Percentiles rank a stretch among this genome's conserved stretches.
These are phyloP conservation scores for Masnerella sp. DNA, from an alignment of 2,888 invertebrate genomes.

Conservation along the genomic window DNA sequence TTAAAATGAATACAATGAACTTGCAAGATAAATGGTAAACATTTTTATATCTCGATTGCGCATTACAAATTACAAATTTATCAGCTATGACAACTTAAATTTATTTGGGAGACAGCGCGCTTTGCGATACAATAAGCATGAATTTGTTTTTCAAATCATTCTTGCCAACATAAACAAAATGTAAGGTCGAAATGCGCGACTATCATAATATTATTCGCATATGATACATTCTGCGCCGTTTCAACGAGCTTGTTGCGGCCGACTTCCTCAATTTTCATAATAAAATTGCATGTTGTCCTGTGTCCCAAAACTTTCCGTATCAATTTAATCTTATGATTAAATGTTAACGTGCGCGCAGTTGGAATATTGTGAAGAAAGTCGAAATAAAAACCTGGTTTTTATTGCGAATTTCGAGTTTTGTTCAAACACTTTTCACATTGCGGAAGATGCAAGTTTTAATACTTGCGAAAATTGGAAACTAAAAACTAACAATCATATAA, in stretches of 20 bases:
- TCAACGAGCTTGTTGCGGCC: conserved; percentile 13
- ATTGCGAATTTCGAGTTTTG: too few species aligned
- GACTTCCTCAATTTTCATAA: conserved; percentile 31
- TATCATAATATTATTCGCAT: conserved; percentile 23
- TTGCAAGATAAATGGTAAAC: too few species aligned
- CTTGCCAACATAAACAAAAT: conserved; percentile 1
- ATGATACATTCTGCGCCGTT: conserved; percentile 22
- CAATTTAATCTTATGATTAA: conserved; percentile 13
- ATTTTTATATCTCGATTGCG: neutral
- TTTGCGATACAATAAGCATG: neutral
- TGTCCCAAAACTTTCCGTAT: conserved; percentile 9
- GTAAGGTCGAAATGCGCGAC: conserved; percentile 4
- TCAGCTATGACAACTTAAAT: neutral
- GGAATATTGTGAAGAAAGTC: too few species aligned
- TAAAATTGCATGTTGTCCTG: conserved; percentile 26
- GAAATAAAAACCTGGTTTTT: too few species aligned
- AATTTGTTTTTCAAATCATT: neutral
- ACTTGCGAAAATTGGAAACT: too few species aligned
- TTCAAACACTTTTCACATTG: too few species aligned
- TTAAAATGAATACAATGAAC: too few species aligned
- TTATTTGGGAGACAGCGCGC: too few species aligned
- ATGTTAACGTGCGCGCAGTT: neutral
- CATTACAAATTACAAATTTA: neutral
- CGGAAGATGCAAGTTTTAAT: too few species aligned
- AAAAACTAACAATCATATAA: too few species aligned